Conservation (phyloP, 2,888 invertebrate genomes). For the Tenthredo scrophulariae region DNA sequence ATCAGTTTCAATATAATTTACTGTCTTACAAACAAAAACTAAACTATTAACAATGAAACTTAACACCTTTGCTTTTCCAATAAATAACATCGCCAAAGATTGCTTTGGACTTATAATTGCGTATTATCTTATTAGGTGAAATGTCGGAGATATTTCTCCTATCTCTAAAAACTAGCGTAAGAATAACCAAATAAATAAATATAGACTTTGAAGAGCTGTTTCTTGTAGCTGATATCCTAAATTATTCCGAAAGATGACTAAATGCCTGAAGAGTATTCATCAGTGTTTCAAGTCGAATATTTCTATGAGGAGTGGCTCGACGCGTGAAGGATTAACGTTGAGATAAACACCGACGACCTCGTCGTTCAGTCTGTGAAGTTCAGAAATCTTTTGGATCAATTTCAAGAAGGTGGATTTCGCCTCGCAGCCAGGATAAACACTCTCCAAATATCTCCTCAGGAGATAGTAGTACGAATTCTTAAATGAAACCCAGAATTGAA, state of each 20-base stretch:
- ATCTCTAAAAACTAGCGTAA: neutral
- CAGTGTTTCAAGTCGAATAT: constrained; percentile 93
- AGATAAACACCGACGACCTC: constrained; percentile 95
- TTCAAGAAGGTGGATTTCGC: constrained; percentile 93
- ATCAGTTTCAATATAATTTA: neutral
- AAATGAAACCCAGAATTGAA: constrained; percentile 56
- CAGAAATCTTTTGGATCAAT: constrained; percentile 94
- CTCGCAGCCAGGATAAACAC: constrained; percentile 91
- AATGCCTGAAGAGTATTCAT: constrained; percentile 29
- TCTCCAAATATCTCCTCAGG: constrained; percentile 90
- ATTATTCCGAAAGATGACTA: neutral
- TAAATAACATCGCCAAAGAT: neutral
- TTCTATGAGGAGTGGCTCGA: constrained; percentile 96
- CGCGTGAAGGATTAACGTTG: constrained; percentile 94
- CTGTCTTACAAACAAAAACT: neutral
- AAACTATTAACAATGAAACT: neutral
- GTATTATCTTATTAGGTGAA: neutral
- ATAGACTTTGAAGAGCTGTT: neutral
- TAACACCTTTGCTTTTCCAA: neutral
- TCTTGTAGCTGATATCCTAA: neutral
- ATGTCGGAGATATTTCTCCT: neutral
- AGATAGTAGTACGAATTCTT: constrained; percentile 93
- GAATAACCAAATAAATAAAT: neutral
- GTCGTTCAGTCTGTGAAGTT: constrained; percentile 92
- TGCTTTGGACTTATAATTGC: neutral